Base-by-base conservation (phyloP, 1,140 invertebrate genomes). In the Dendroctonus valens region DNA sequence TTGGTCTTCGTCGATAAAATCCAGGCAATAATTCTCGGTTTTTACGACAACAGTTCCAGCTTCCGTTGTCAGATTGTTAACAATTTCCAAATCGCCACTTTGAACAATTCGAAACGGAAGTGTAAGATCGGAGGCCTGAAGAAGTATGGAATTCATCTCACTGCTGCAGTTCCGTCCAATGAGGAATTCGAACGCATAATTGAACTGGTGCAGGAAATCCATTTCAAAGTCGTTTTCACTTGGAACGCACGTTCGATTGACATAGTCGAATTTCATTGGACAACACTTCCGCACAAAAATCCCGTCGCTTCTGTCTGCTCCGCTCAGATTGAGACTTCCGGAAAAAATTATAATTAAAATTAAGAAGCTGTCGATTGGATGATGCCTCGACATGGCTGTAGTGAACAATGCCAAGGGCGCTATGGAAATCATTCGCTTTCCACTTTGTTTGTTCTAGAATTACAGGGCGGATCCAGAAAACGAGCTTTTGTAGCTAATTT, bases 371-470 rank as follows among this genome's bases (percentile, higher is more conserved):
- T 38, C 39, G 12, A 15, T 38, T 9, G 11, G 38, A 58, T 58
- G 55, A 42, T 42, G 55, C n/a, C 11, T 58, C 55, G 12, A 44
- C 55, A 58, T 15, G 41, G 55, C 41, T 41, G 44, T 58, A 42
- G 55, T 39, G 41, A 14, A 58, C 38, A 58, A 58, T 58, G 55
- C 39, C 37, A 42, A 15, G 40, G 38, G 44, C 55, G 11, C 40
- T 6, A 41, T 38, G 26, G 37, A n/a, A 54, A 3, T 54, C 52
- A 54, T 39, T 58, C 14, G 40, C 38, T 58, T 58, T 41, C 44
- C 12, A 42, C 14, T 58, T 58, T 58, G 55, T 58, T 58, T 58
- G 55, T 44, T n/a, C 55, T 42, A 58, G 44, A 58, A 11, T 11
- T 58, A 58, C 55, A 58, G 55, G 55, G 55, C 15, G 55, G 14